Base-by-base conservation (phyloP, 2,888 invertebrate species). In the Candidula unifasciata region DNA sequence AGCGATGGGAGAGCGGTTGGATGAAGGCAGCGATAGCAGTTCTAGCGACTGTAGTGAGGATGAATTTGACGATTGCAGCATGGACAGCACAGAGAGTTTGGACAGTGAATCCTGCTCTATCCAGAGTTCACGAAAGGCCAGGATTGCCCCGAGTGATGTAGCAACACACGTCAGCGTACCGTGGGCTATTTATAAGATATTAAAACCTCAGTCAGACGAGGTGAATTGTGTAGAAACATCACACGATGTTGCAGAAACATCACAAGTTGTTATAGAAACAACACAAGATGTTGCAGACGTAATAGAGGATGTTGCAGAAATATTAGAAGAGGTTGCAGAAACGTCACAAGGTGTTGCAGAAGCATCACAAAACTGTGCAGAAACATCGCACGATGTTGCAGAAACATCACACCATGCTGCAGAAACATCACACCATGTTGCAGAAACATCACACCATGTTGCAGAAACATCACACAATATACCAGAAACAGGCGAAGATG, bases 1-100 rank as follows among this genome's bases (percentile, higher is more conserved):
- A 52, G 91, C 92, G 87, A 90, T 91, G 90, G 90, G 90, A 89
- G 87, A 86, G 87, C 73, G 73, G 60, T 80, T 91, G 35, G 90
- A 91, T 52, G 87, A 89, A 60, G 88, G 86, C 24, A 87, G 89
- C 24, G 85, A 87, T 2, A 88, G 89, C 64, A 90, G 90, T 74
- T 89, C 89, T 60, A 90, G 89, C 80, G 90, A 90, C 83, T 87
- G 88, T 78, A 90, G 89, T 80, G 90, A 90, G 68, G 90, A 90
- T 60, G 90, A 90, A 1, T 89, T 88, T 68, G 89, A 90, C 54
- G 89, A 89, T 0, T 89, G 87, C 66, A 87, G 87, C 54, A 87
- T 86, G 3, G 83, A 78, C 60, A 76, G 64, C 27, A 84, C 54
- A 2, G 80, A 71, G 82, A 86, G 73, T 73, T 27, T 73, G 52